Base-by-base conservation (phyloP, 2,888 invertebrate species). In the Copidosoma aretas region DNA sequence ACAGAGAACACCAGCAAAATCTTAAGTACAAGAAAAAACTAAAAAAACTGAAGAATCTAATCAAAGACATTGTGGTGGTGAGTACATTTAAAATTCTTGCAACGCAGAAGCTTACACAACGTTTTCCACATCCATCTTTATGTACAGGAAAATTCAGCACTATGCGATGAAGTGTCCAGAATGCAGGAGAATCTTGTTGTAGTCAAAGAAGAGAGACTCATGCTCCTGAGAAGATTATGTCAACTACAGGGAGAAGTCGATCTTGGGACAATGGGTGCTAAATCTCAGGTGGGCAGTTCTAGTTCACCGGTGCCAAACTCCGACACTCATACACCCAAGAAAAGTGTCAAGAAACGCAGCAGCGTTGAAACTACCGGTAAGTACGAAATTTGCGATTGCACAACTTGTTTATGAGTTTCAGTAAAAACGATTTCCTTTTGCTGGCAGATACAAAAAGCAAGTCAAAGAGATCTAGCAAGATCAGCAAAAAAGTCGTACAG, bases 91-190 rank as follows among this genome's bases (percentile, higher is more conserved):
- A 24, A 60, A 61, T 15, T 52, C 51, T 41, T n/a, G n/a, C n/a
- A n/a, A n/a, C n/a, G 15, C 52, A 58, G 15, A 41, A 46, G 5
- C 56, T 58, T 46, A 19, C 22, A 32, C 2, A 46, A 43, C n/a
- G 25, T 43, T 17, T 25, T 54, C 41, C 10, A 51, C 21, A 12
- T 21, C 10, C 19, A 58, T 24, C 25, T 49, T 10, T 17, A 59
- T 67, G 74, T 78, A 2, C 77, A 93, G 93, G 93, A 93, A 86
- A 93, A 93, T 85, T 91, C 93, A 63, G 92, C 93, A 8, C 82
- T 95, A 2, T 94, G 95, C 83, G 96, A 96, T 86, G 94, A 95
- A 86, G 91, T 95, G 19, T 90, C 93, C 0, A 89, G 91, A 82
- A 89, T 92, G 72, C 95, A 96, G 84, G 91, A 93, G 77, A 92